Conservation (phyloP, 2,888 invertebrate genomes). For the Rhyacophila evoluta region DNA sequence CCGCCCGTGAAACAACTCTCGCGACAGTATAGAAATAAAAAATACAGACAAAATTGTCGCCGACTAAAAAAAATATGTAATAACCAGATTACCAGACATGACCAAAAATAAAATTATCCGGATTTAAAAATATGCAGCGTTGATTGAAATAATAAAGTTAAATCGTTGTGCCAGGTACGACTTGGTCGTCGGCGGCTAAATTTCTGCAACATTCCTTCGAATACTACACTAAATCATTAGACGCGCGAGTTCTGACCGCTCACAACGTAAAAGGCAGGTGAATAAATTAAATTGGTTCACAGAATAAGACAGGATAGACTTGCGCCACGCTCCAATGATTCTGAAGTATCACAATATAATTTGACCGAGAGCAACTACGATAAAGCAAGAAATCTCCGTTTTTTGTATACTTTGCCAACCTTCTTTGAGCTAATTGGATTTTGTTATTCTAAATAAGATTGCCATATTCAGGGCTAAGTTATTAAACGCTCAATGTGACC, state of each 20-base stretch:
- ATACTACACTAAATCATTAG: not conserved
- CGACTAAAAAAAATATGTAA: not conserved
- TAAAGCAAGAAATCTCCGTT: too few relatives aligned
- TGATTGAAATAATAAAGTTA: not conserved
- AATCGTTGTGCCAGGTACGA: slow-evolving; percentile 15
- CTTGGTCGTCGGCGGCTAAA: not conserved
- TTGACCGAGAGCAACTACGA: too few relatives aligned
- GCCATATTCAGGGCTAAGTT: too few relatives aligned
- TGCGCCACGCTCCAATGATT: too few relatives aligned
- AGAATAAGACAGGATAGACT: not conserved
- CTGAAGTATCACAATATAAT: too few relatives aligned
- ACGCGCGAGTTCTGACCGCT: not conserved
- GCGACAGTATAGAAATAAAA: too few relatives aligned
- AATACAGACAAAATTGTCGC: not conserved
- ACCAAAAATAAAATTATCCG: not conserved
- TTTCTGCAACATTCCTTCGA: not conserved
- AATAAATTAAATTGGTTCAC: slow-evolving; percentile 18
- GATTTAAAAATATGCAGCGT: not conserved
- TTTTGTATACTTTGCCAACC: too few relatives aligned
- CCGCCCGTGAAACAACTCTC: too few relatives aligned
- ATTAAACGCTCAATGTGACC: too few relatives aligned
- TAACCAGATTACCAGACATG: not conserved
- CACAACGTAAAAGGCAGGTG: not conserved
- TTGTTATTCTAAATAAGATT: too few relatives aligned
- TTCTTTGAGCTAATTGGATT: too few relatives aligned